These are phyloP conservation scores for Stenopsyche tienmushanensis DNA, from an alignment of 1,140 invertebrate genomes.

Conservation along the genomic window DNA sequence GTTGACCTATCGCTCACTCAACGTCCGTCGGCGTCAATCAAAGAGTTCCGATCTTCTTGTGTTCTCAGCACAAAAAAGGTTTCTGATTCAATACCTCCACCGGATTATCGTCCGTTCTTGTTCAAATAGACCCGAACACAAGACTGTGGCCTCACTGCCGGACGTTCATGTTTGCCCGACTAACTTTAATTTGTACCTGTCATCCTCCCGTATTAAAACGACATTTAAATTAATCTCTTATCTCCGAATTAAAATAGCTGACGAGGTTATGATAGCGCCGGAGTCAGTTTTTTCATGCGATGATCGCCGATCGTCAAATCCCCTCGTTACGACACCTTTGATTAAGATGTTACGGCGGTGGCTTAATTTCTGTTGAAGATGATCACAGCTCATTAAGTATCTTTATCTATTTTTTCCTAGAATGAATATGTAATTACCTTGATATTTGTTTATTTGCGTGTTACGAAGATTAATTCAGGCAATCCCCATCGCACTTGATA, in stretches of 20 bases:
- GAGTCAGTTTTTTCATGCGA: not conserved
- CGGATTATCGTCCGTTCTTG: slow-evolving; percentile 6
- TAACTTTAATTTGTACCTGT: slow-evolving; percentile 25
- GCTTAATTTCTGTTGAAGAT: not conserved
- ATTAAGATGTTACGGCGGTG: not conserved
- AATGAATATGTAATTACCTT: not conserved
- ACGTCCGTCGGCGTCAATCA: slow-evolving; percentile 35
- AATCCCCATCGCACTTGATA: not conserved
- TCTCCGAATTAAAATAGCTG: not conserved
- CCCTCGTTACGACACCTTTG: not conserved
- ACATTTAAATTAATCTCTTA: slow-evolving; percentile 9
- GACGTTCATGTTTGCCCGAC: not conserved
- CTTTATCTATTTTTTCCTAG: not conserved
- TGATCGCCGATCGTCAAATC: not conserved
- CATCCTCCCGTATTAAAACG: slow-evolving; percentile 18
- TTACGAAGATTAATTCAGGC: not conserved
- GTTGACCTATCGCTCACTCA: slow-evolving; percentile 29
- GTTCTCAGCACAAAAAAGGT: not conserved
- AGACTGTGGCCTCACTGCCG: not conserved
- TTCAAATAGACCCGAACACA: slow-evolving; percentile 5
- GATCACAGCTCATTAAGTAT: slow-evolving; percentile 2
- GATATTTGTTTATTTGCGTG: not conserved
- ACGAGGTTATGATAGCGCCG: slow-evolving; percentile 6
- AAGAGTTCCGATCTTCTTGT: slow-evolving; percentile 14
- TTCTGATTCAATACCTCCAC: slow-evolving; percentile 7